Conservation (phyloP, 2,888 invertebrate genomes). For the Synergus laeviventris region DNA sequence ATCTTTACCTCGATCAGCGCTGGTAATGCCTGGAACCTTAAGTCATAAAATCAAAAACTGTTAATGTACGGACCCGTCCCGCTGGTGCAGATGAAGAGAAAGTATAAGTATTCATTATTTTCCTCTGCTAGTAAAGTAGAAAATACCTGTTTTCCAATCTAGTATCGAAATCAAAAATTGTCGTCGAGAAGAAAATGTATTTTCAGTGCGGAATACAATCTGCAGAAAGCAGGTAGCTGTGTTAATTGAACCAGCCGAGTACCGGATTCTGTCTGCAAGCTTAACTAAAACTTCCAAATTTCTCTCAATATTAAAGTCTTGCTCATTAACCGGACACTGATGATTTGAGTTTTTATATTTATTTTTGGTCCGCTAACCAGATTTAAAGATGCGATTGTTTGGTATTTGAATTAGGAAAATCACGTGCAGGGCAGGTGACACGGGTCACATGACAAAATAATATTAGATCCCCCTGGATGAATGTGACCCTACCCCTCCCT, state of each 20-base stretch:
- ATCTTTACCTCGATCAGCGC: slow-evolving; percentile 18
- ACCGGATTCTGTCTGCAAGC: too few species aligned
- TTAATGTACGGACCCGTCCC: not conserved
- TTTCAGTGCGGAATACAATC: too few species aligned
- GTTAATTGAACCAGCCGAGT: too few species aligned
- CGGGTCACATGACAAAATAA: slow-evolving; percentile 68
- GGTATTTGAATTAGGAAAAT: slow-evolving; percentile 54
- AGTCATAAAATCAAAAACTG: not conserved
- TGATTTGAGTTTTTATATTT: not conserved
- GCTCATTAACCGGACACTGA: too few species aligned
- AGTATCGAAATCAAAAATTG: too few species aligned
- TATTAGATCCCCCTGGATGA: slow-evolving; percentile 48
- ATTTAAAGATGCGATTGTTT: slow-evolving; percentile 44
- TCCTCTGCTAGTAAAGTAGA: not conserved
- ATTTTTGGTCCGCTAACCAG: not conserved
- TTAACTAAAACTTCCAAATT: too few species aligned
- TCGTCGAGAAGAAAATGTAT: too few species aligned
- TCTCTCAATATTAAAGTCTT: too few species aligned
- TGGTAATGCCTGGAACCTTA: not conserved
- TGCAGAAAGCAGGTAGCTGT: too few species aligned
- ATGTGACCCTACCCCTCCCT: slow-evolving; percentile 59
- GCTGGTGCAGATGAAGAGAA: not conserved
- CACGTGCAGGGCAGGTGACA: slow-evolving; percentile 64
- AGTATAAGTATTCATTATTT: not conserved
- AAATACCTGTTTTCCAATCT: too few species aligned